Conservation (phyloP, 2,113 vertebrate species). For the Corydoras maculifer region DNA sequence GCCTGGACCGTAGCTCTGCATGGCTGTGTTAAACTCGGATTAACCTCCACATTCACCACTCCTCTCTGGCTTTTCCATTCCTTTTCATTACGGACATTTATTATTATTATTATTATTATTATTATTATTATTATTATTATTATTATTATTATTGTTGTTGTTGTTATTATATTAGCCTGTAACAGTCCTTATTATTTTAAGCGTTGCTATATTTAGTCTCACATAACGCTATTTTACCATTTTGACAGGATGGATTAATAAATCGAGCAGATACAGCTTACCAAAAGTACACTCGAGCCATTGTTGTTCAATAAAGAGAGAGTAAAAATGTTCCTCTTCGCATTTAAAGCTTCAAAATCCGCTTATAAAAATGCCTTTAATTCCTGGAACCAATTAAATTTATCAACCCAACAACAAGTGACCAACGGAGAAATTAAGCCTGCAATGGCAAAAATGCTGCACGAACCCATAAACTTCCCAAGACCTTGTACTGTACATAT, state of each 20-base stretch:
- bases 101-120: slow-evolving; percentile 7
- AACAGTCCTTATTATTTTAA: background rate
- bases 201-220: background rate
- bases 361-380: slow-evolving; percentile 23
- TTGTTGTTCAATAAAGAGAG: slow-evolving; percentile 13
- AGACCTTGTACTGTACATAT: no score
- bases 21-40: slow-evolving; percentile 96
- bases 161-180: background rate
- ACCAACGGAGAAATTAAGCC: slow-evolving; percentile 3
- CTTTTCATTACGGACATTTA: slow-evolving; percentile 65
- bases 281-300: slow-evolving; percentile 16
- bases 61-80: slow-evolving; percentile 78
- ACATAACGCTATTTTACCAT: slow-evolving; percentile 3
- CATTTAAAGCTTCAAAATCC: slow-evolving; percentile 17
- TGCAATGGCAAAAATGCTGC: background rate
- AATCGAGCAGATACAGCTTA: slow-evolving; percentile 18
- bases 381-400: slow-evolving; percentile 43
- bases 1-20: slow-evolving; percentile 83
- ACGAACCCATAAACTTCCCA: no score
- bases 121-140: slow-evolving; percentile 21
- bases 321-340: slow-evolving; percentile 5
- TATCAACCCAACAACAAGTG: slow-evolving; percentile 36
- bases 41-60: slow-evolving; percentile 85
- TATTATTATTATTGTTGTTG: slow-evolving; percentile 31
- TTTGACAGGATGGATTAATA: slow-evolving; percentile 26